Conservation (phyloP, 1,140 invertebrate genomes). For the Pseudomyrmex dendroicus region DNA sequence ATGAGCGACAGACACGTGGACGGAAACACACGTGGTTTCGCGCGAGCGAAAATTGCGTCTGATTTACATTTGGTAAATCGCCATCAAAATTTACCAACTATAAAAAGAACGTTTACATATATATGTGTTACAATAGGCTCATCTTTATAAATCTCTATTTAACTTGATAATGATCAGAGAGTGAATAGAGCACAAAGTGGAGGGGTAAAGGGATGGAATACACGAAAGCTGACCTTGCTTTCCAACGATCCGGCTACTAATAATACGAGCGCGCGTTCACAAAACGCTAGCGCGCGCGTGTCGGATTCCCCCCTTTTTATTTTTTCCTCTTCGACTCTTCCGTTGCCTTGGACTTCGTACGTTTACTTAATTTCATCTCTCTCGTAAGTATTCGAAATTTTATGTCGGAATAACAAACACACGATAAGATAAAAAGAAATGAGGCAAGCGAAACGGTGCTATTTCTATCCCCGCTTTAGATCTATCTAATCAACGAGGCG, state of each 20-base stretch:
- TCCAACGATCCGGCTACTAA: slow-evolving; percentile 71
- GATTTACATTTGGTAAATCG: background rate
- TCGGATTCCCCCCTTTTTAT: slow-evolving; percentile 15
- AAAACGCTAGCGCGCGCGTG: slow-evolving; percentile 32
- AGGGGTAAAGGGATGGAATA: slow-evolving; percentile 1
- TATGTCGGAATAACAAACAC: background rate
- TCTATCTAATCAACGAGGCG: background rate
- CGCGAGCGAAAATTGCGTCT: slow-evolving; percentile 8
- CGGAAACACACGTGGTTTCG: slow-evolving; percentile 24
- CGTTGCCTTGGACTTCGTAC: background rate
- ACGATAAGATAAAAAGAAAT: slow-evolving; percentile 17
- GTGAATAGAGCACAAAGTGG: background rate
- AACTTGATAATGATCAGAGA: slow-evolving; percentile 39
- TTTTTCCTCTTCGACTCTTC: slow-evolving; percentile 1
- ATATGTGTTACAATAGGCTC: background rate
- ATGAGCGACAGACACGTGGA: slow-evolving; percentile 10
- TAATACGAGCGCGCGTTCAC: slow-evolving; percentile 59
- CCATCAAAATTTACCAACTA: slow-evolving; percentile 3
- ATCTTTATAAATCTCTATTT: slow-evolving; percentile 36
- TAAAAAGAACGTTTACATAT: slow-evolving; percentile 44
- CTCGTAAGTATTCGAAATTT: background rate
- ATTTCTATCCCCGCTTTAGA: background rate
- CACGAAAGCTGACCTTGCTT: slow-evolving; percentile 63
- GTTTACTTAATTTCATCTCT: slow-evolving; percentile 15
- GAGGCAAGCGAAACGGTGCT: background rate